A percentile compares a stretch with the other conserved stretches of the same genome.
phyloP scores from a whole-genome alignment of 2,113 vertebrate species.

The Spheniscus mendiculus region DNA sequence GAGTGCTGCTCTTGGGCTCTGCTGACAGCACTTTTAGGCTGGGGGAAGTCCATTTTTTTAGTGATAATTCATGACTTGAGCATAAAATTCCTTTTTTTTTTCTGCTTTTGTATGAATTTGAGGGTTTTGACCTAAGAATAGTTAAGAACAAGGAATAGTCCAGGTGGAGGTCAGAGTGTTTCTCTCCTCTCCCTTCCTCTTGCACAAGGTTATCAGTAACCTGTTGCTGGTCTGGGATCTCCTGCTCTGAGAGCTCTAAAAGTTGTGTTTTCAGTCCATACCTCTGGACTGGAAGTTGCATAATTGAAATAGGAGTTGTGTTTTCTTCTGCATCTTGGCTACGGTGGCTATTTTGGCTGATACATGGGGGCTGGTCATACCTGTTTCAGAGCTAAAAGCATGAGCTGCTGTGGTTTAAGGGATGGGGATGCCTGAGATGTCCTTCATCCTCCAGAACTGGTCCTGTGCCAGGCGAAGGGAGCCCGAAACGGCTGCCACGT shows the following conservation, averaged over 20 bases:
- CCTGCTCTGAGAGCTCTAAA: not conserved
- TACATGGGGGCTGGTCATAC: fast-evolving
- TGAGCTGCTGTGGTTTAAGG: not conserved
- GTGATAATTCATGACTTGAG: too few species aligned
- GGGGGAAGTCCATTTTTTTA: not conserved
- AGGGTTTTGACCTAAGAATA: not conserved
- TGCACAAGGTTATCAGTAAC: not conserved
- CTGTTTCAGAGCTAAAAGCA: not conserved
- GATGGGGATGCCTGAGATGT: not conserved
- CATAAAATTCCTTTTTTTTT: not conserved
- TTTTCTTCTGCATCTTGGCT: not conserved
- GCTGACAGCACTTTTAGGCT: not conserved
- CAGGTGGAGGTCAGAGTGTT: not conserved
- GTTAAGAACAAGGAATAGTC: not conserved
- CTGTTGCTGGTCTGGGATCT: not conserved
- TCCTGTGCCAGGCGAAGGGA: not conserved
- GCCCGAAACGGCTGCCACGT: fast-evolving
- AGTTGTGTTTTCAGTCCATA: not conserved
- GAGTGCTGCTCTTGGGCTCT: not conserved
- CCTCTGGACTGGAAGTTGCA: not conserved
- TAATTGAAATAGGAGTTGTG: not conserved
- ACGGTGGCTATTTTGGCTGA: not conserved
- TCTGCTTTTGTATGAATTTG: not conserved
- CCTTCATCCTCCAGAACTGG: not conserved
- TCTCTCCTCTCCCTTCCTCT: not conserved